Base-by-base conservation (phyloP, 2,797 vertebrate species). In the Urocyon cinereoargenteus region DNA sequence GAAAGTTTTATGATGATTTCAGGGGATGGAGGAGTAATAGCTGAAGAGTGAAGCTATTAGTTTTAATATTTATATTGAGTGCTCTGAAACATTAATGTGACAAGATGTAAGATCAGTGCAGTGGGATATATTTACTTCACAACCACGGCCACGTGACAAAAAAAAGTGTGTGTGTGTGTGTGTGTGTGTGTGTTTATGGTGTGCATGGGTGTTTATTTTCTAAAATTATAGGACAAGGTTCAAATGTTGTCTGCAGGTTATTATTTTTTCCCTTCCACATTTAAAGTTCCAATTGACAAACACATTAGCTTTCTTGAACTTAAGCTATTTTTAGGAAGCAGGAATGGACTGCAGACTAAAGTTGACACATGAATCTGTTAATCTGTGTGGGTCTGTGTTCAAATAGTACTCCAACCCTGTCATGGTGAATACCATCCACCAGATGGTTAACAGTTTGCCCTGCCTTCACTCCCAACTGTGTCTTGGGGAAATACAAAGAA, bases 11-110 rank as follows among this genome's bases (percentile, higher is more conserved):
- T 99, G 99, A 99, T 99, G 99, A 99, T 99, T 99, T 99, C 99
- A 99, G 99, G 99, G 99, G 99, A 99, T 99, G 99, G 99, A 99
- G 99, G 99, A 99, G 99, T 99, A 99, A 99, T 99, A 99, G 99
- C 99, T 99, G 99, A 99, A 99, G 99, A 99, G 99, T 98, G 98
- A 99, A 99, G 99, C 99, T 99, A 99, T 99, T 99, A 99, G 99
- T 99, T 99, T 99, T 99, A 99, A 99, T 99, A 99, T 99, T 99
- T 99, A 99, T 99, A 99, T 99, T 99, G 99, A 99, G 99, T 99
- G 99, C 99, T 99, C 99, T 99, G 99, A 99, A 99, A 99, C 99
- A 99, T 99, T 99, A 99, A 99, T 99, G 99, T 99, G 99, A 99
- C 99, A 99, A 99, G 99, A 99, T 99, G 99, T 99, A 99, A 99